Evolutionary conservation across 2,888 invertebrate species (phyloP).

Genomic region (Drosophila diplacantha): DNA sequence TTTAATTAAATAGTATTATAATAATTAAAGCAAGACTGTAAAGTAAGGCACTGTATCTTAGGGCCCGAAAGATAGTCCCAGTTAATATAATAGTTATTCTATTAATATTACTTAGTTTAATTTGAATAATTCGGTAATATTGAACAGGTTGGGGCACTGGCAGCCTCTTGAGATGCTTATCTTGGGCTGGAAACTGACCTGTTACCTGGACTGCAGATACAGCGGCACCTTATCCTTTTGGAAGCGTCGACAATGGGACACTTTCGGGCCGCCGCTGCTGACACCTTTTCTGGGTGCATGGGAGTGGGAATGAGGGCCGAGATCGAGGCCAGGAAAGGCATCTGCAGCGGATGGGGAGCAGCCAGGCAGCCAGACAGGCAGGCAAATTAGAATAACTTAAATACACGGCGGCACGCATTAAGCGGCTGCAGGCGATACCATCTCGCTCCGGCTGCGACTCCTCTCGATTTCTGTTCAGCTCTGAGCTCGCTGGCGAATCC

Average conservation of each 20-base stretch:
- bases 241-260: constrained; percentile 31
- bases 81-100: neutral
- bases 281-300: constrained; percentile 52
- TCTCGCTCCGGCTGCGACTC: constrained; percentile 13
- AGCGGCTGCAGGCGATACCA: constrained; percentile 31
- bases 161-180: constrained; percentile 29
- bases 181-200: constrained; percentile 10
- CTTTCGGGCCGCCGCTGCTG: constrained; percentile 40
- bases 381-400: constrained; percentile 70
- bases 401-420: constrained; percentile 69
- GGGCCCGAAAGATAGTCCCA: neutral
- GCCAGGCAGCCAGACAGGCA: constrained; percentile 16
- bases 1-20: neutral
- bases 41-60: neutral
- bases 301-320: constrained; percentile 5
- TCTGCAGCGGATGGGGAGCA: neutral
- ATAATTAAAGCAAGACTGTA: neutral
- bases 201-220: constrained; percentile 14
- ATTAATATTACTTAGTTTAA: constrained; percentile 3
- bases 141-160: constrained; percentile 4
- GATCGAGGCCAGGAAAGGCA: constrained; percentile 1
- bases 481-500: constrained; percentile 41
- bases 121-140: constrained; percentile 29
- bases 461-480: constrained; percentile 32
- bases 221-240: constrained; percentile 35